A percentile compares a stretch with the other conserved stretches of the same genome.
Conservation (phyloP, 2,113 vertebrate species). For the Atherinomorus stipes region DNA sequence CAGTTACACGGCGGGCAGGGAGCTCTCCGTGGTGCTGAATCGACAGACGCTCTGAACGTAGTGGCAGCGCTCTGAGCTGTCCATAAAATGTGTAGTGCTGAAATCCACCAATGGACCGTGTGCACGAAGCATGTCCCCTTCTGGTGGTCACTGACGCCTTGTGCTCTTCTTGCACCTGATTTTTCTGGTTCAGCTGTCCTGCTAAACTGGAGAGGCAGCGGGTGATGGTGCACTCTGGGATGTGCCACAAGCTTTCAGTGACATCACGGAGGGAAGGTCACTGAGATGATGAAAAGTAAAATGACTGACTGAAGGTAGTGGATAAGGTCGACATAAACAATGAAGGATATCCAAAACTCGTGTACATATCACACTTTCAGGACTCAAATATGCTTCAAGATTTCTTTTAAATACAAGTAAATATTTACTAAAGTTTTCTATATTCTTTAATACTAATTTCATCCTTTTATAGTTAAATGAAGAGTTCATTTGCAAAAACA, state of each 20-base stretch:
- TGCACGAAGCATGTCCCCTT: slow-evolving; percentile 51
- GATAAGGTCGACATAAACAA: neutral
- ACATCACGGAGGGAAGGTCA: slow-evolving; percentile 43
- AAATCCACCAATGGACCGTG: slow-evolving; percentile 33
- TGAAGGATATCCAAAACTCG: no score
- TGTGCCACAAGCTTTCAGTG: slow-evolving; percentile 42
- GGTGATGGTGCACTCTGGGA: slow-evolving; percentile 28
- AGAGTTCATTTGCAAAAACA: no score
- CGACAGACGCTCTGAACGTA: neutral
- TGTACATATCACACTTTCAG: no score
- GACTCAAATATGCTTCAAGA: no score
- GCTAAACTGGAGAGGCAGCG: slow-evolving; percentile 30
- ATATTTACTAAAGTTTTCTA: no score
- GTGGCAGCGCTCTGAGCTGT: slow-evolving; percentile 11
- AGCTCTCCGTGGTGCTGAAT: slow-evolving; percentile 54
- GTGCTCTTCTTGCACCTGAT: slow-evolving; percentile 50
- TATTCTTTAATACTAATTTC: no score
- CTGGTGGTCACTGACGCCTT: slow-evolving; percentile 45
- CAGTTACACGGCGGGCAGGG: neutral
- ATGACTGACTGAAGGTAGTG: slow-evolving; percentile 9
- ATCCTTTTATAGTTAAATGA: no score
- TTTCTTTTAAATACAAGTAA: no score
- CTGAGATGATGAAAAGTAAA: slow-evolving; percentile 24
- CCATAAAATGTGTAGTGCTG: slow-evolving; percentile 28
- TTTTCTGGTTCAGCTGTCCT: slow-evolving; percentile 54